Conservation (phyloP, 1,140 invertebrate genomes). For the Saccostrea cuccullata region DNA sequence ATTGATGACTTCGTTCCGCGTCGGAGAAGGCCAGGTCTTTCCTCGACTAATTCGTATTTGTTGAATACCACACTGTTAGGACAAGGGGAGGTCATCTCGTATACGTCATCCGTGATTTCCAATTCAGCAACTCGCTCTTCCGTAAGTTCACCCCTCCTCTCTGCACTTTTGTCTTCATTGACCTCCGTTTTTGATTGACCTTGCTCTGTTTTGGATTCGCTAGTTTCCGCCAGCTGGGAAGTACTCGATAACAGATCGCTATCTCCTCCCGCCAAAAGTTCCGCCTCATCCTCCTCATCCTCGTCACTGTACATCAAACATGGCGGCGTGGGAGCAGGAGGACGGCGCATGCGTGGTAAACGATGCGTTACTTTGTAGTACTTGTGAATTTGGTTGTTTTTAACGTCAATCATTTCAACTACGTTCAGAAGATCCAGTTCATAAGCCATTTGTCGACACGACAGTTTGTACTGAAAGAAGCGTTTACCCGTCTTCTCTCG, state of each 20-base stretch:
- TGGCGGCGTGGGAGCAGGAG: conserved; percentile 46
- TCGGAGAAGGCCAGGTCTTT: conserved; percentile 42
- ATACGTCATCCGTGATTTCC: conserved; percentile 45
- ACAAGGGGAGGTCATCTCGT: conserved; percentile 41
- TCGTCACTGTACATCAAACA: conserved; percentile 9
- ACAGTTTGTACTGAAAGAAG: conserved; percentile 61
- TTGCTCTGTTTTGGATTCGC: not conserved
- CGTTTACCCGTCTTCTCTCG: conserved; percentile 50
- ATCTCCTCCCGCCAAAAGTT: not conserved
- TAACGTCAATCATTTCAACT: conserved; percentile 73
- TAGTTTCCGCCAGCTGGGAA: not conserved
- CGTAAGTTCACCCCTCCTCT: not conserved
- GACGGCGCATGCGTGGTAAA: conserved; percentile 51
- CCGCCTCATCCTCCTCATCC: conserved; percentile 45
- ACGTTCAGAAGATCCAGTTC: conserved; percentile 67
- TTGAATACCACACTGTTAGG: not conserved
- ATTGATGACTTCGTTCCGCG: conserved; percentile 51
- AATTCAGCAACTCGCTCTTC: conserved; percentile 14
- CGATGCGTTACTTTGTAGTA: conserved; percentile 60
- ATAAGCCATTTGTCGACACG: conserved; percentile 74
- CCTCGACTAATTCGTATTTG: conserved; percentile 15
- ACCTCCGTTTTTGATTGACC: too few relatives aligned
- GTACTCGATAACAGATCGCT: not conserved
- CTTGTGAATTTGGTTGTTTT: conserved; percentile 65
- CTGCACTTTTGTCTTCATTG: not conserved